Evolutionary conservation across 2,797 vertebrate genomes (phyloP).

Genomic region (Antrozous pallidus): DNA sequence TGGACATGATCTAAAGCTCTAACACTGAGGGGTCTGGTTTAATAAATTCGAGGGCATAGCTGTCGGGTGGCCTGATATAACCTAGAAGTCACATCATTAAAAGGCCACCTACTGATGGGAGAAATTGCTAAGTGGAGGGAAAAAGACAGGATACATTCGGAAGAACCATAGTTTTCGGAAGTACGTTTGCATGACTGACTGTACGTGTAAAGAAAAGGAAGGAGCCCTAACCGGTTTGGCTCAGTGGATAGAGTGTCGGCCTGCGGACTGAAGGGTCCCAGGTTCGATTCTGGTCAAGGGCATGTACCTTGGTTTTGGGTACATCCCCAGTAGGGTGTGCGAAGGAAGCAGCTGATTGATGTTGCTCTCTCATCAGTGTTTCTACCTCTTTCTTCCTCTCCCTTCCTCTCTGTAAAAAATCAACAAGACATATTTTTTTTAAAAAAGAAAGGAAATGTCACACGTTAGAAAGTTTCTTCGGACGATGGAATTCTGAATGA

Average conservation of each 20-base stretch:
- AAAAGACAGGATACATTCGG: neutral
- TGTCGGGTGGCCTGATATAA: slow-evolving; percentile 23
- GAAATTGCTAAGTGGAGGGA: slow-evolving; percentile 5
- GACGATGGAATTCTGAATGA: neutral
- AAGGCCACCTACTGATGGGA: slow-evolving; percentile 43
- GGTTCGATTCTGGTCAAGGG: no score
- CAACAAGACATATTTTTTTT: no score
- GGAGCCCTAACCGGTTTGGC: no score
- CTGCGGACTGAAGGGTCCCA: no score
- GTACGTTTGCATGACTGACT: neutral
- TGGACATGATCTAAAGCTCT: neutral
- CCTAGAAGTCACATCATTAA: slow-evolving; percentile 44
- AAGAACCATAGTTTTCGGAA: neutral
- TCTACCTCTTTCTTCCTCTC: no score
- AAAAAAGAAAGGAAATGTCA: neutral
- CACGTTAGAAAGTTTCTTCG: neutral
- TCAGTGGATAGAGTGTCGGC: no score
- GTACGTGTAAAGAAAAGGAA: neutral
- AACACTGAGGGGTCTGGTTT: neutral
- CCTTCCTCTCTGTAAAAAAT: no score
- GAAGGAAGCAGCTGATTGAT: no score
- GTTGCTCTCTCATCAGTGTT: no score
- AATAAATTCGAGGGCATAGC: slow-evolving; percentile 7
- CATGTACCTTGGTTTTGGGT: no score
- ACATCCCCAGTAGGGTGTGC: no score